Evolutionary conservation across 2,113 vertebrate species (phyloP).

Genomic region (Callochromis pleurospilus): DNA sequence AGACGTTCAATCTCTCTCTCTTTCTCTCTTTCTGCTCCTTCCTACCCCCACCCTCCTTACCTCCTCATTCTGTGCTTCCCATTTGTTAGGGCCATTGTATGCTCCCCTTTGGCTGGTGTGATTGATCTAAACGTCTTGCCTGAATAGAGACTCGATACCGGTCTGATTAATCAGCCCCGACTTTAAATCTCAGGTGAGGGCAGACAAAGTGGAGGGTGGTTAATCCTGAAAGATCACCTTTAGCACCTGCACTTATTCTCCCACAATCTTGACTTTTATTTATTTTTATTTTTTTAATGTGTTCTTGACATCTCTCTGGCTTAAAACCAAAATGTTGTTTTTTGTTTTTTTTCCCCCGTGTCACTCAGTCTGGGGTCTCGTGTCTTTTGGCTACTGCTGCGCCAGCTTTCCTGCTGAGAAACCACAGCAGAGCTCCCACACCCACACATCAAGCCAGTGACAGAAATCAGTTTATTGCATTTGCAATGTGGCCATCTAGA

Average conservation of each 20-base stretch:
- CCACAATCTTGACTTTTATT: neutral
- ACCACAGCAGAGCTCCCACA: conserved; percentile 16
- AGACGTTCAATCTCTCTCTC: conserved; percentile 44
- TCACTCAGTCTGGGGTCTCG: neutral
- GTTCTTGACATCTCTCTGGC: neutral
- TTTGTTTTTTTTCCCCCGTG: accelerated
- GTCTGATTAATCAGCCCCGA: conserved; percentile 39
- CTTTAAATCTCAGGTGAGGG: conserved; percentile 34
- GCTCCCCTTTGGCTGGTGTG: conserved; percentile 22
- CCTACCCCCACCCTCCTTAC: neutral
- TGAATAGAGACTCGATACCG: conserved; percentile 22
- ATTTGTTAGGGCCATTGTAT: conserved; percentile 27
- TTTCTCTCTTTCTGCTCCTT: neutral
- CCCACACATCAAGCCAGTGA: conserved; percentile 42
- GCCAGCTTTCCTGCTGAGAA: conserved; percentile 4
- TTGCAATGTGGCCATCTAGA: conserved; percentile 49
- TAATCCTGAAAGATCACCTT: conserved; percentile 43
- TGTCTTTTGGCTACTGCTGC: neutral
- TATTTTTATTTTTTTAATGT: neutral
- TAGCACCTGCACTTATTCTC: conserved; percentile 19
- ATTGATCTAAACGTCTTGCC: conserved; percentile 47
- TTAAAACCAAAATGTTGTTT: neutral
- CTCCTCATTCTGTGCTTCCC: conserved; percentile 3
- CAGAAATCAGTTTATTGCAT: conserved; percentile 61
- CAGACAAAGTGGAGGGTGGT: neutral